Conservation (phyloP, 2,797 vertebrate species). For the Sebastes kiyomatsui region DNA sequence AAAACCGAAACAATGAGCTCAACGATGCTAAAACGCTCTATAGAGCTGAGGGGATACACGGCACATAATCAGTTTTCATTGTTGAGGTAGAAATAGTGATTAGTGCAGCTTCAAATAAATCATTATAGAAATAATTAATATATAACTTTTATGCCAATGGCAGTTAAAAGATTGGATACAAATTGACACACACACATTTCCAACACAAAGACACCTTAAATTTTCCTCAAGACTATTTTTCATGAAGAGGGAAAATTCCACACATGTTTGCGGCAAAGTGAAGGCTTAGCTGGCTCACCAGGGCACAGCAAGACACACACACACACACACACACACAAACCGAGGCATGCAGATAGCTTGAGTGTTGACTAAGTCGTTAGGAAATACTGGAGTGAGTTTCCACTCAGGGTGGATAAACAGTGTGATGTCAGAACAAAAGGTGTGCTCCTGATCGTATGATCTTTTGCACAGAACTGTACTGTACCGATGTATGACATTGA, state of each 20-base stretch:
- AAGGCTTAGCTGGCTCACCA: conserved; percentile 47
- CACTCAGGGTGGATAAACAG: conserved; percentile 23
- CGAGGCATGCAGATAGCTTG: conserved; percentile 34
- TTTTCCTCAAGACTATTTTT: conserved; percentile 30
- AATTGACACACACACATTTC: neutral
- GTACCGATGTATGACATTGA: neutral
- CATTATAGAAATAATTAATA: neutral
- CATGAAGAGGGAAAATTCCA: conserved; percentile 60
- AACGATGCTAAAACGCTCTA: neutral
- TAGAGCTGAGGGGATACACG: neutral
- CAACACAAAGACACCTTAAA: conserved; percentile 7
- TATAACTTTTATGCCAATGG: neutral
- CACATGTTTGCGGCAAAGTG: conserved; percentile 42
- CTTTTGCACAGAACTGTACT: neutral
- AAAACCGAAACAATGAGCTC: neutral
- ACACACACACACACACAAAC: conserved; percentile 31
- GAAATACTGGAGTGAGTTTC: conserved; percentile 53
- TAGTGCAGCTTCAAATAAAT: neutral
- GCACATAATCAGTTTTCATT: neutral
- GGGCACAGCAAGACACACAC: conserved; percentile 37
- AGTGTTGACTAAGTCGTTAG: conserved; percentile 58
- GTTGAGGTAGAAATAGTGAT: neutral
- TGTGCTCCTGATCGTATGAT: neutral
- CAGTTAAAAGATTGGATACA: neutral
- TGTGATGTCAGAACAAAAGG: neutral